Evolutionary conservation across 1,140 invertebrate species (phyloP).

Genomic region (Leptopilina boulardi): DNA sequence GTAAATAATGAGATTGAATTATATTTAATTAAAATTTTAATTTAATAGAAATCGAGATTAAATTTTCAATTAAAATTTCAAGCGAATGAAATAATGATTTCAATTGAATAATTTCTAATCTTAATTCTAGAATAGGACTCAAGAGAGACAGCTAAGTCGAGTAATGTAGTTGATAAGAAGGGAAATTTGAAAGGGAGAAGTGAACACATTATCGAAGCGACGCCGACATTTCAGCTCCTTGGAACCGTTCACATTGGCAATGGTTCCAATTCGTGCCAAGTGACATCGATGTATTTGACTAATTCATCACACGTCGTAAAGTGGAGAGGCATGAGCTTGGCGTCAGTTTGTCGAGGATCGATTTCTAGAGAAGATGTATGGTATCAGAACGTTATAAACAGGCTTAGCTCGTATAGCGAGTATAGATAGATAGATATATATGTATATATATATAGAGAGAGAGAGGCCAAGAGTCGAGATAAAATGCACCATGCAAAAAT

Average conservation of each 20-base stretch:
- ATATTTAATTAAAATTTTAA: no score
- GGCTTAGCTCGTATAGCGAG: neutral
- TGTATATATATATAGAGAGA: no score
- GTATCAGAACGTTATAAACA: slow-evolving; percentile 16
- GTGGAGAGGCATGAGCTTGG: neutral
- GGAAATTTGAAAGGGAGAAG: neutral
- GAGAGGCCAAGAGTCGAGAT: slow-evolving; percentile 44
- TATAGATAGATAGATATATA: no score
- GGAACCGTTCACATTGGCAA: neutral
- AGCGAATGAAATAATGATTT: neutral
- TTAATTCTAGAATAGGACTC: neutral
- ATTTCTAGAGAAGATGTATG: neutral
- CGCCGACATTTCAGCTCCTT: neutral
- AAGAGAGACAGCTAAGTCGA: neutral
- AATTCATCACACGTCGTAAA: slow-evolving; percentile 9
- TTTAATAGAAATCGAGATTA: no score
- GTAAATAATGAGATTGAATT: no score
- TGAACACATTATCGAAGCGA: neutral
- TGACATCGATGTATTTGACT: slow-evolving; percentile 26
- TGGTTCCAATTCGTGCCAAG: slow-evolving; percentile 13
- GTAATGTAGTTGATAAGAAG: neutral
- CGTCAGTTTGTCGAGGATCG: neutral
- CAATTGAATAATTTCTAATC: neutral
- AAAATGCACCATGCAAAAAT: slow-evolving; percentile 61
- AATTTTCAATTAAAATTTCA: neutral